Evolutionary conservation across 2,113 vertebrate species (phyloP), one percentile per base, ranked within the genome.

Genomic region (Periophthalmus modestus): DNA sequence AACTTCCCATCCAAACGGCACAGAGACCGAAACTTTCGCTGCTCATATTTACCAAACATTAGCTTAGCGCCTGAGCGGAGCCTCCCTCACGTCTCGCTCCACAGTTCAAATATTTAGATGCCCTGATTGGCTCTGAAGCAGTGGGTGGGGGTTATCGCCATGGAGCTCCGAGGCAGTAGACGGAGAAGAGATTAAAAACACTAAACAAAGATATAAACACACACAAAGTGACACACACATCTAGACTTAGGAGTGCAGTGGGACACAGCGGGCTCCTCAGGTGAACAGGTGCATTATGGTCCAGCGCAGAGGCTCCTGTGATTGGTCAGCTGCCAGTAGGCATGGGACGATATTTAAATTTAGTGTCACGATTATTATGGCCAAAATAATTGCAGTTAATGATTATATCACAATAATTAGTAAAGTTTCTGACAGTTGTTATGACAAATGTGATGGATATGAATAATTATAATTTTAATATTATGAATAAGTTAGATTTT

Each of bases 221-320:
- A 34, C 58, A 23, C 28, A 16, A 3, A 59, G 7, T 43, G 7
- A 54, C 72, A 59, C 77, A 68, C 79, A 69, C 66, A 72, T 67
- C 24, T 3, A 75, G 65, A 85, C 79, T 78, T 82, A 7, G 19
- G 11, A 62, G 24, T 9, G 59, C 59, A 34, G 24, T 3, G 59
- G 15, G 24, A 88, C 85, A 81, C 84, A 81, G 87, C n/a, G 84
- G 80, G 88, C 82, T 86, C 87, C 87, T 79, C 75, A 88, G 92
- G 91, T 87, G 88, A 85, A 88, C 91, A 93, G 92, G 90, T 92
- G 93, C 83, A 80, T 78, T 70, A 74, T 90, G 88, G 89, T 87
- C 88, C 85, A 88, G 83, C 89, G 84, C 86, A 86, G 90, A 89
- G 87, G 91, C 91, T 89, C 85, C 43, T 50, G 75, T 76, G 80